Evolutionary conservation across 2,888 invertebrate species (phyloP).

Genomic region (Thecophora atra): DNA sequence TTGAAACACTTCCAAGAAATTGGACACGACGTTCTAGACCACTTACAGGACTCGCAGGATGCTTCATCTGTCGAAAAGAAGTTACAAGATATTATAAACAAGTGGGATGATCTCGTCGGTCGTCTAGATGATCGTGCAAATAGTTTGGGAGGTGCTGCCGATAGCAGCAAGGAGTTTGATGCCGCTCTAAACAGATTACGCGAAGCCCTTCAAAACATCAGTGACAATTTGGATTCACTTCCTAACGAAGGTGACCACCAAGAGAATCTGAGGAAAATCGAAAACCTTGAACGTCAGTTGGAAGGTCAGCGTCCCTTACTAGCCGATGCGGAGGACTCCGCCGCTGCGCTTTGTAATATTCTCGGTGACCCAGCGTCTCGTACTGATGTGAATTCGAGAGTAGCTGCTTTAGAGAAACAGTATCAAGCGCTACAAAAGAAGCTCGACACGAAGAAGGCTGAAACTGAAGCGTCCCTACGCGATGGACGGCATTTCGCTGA

Average conservation of each 20-base stretch:
- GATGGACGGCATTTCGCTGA: conserved; percentile 92
- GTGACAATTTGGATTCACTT: conserved; percentile 86
- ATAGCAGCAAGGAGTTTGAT: conserved; percentile 92
- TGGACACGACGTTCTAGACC: conserved; percentile 77
- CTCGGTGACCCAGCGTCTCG: conserved; percentile 89
- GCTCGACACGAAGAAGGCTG: conserved; percentile 87
- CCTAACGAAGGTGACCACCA: conserved; percentile 84
- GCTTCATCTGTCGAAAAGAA: conserved; percentile 76
- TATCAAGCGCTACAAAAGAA: conserved; percentile 90
- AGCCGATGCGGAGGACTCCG: conserved; percentile 89
- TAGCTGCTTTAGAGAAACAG: conserved; percentile 85
- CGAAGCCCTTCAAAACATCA: conserved; percentile 87
- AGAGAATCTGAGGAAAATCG: conserved; percentile 86
- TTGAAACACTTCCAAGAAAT: conserved; percentile 85
- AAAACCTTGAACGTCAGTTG: conserved; percentile 85
- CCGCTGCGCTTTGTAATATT: conserved; percentile 86
- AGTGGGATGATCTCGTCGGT: conserved; percentile 83
- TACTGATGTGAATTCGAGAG: conserved; percentile 89
- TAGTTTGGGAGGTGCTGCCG: conserved; percentile 89
- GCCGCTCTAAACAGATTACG: conserved; percentile 83
- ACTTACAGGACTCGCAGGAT: conserved; percentile 71
- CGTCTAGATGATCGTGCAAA: conserved; percentile 89
- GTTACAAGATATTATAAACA: conserved; percentile 75
- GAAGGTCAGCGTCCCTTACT: conserved; percentile 88
- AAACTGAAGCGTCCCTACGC: conserved; percentile 84